phyloP scores from a whole-genome alignment of 2,113 vertebrate genomes.

The Talpa occidentalis region DNA sequence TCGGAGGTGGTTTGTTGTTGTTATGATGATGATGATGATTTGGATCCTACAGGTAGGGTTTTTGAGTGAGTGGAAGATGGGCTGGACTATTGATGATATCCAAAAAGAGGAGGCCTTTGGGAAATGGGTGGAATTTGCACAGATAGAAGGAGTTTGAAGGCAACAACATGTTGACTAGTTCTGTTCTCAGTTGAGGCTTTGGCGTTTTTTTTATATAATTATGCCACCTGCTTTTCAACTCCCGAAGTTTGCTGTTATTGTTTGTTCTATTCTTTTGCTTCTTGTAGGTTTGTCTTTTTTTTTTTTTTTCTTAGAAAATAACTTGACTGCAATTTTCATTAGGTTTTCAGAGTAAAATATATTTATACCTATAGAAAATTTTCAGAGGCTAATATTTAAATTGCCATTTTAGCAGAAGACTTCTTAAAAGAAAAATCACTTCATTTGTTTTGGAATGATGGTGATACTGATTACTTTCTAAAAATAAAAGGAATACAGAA shows the following conservation, averaged over 20 bases:
- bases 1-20: not conserved
- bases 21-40: not conserved
- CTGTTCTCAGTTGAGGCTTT: not conserved
- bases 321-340: not conserved
- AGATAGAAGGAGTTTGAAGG: not conserved
- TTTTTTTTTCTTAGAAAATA: not conserved
- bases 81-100: not conserved
- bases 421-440: not conserved
- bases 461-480: not conserved
- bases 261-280: not conserved
- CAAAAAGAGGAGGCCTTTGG: not conserved
- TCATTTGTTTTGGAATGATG: constrained; percentile 3
- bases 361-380: too few relatives aligned
- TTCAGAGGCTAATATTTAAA: not conserved
- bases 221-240: not conserved
- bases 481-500: not conserved
- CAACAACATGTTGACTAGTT: not conserved
- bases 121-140: not conserved
- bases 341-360: not conserved
- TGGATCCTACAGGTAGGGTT: not conserved
- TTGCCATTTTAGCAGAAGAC: not conserved
- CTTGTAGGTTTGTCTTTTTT: not conserved
- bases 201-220: not conserved
- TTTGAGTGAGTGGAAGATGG: not conserved
- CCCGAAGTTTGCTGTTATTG: not conserved